Conservation (phyloP, 1,140 invertebrate species). For the Steinernema feltiae region DNA sequence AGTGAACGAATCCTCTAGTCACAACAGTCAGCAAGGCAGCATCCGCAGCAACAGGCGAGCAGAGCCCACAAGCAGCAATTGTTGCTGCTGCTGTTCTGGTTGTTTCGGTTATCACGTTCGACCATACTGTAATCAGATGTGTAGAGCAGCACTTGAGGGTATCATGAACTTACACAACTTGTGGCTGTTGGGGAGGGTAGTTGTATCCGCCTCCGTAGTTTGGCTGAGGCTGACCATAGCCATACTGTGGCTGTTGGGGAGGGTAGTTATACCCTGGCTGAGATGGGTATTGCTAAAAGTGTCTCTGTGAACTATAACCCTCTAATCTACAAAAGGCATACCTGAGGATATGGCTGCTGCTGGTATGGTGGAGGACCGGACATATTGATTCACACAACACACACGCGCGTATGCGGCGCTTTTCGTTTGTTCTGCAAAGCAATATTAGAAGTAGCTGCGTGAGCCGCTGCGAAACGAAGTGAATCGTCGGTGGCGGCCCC, state of each 20-base stretch:
- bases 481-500: too few species aligned
- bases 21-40: neutral
- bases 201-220: neutral
- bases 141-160: neutral
- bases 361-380: constrained; percentile 5
- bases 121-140: neutral
- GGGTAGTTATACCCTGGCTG: neutral
- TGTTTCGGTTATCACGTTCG: neutral
- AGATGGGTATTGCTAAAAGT: neutral
- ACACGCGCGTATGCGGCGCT: too few species aligned
- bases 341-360: constrained; percentile 1
- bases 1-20: too few species aligned
- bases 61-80: neutral
- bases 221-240: neutral
- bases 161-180: neutral
- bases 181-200: constrained; percentile 4
- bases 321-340: too few species aligned
- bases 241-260: constrained; percentile 1
- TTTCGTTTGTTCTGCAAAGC: neutral
- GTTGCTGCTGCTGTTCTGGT: neutral
- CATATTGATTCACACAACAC: neutral
- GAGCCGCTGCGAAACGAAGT: neutral
- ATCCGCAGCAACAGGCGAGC: constrained; percentile 3
- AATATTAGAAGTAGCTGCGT: neutral
- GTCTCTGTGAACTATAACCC: too few species aligned